phyloP scores from a whole-genome alignment of 2,888 invertebrate species.

The Griposia aprilina region DNA sequence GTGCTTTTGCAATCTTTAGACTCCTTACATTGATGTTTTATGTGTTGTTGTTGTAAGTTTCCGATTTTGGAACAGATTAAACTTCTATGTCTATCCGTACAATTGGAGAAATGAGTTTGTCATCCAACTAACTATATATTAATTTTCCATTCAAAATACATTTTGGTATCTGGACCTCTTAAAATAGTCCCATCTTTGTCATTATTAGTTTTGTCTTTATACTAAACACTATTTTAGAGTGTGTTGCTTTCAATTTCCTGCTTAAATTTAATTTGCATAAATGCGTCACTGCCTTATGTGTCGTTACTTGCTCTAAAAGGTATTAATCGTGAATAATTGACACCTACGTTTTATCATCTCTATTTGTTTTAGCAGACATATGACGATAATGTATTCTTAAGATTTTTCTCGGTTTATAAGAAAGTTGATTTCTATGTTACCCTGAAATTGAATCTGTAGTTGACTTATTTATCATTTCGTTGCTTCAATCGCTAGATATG shows the following conservation, averaged over 20 bases:
- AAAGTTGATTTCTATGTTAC: constrained; percentile 27
- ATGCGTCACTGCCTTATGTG: constrained; percentile 16
- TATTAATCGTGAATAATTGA: constrained; percentile 31
- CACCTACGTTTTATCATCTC: constrained; percentile 39
- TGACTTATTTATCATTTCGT: neutral
- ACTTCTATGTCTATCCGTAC: constrained; percentile 26
- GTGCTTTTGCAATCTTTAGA: constrained; percentile 52
- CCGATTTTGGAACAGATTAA: constrained; percentile 28
- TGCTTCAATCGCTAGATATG: neutral
- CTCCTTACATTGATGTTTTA: constrained; percentile 46
- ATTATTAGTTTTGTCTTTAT: neutral
- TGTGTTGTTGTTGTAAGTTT: constrained; percentile 32
- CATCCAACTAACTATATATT: neutral
- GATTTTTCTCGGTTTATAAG: neutral
- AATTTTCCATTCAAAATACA: neutral
- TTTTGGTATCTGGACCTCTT: neutral
- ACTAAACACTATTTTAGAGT: constrained; percentile 19
- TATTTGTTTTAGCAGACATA: constrained; percentile 24
- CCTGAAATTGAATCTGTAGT: neutral
- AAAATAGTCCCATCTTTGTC: neutral
- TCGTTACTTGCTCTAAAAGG: constrained; percentile 29
- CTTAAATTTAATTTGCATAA: constrained; percentile 43
- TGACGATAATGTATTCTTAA: neutral
- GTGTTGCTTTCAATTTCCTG: constrained; percentile 43
- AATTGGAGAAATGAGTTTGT: constrained; percentile 11